phyloP scores from a whole-genome alignment of 1,140 invertebrate species.

The Euura saliciscinereae region DNA sequence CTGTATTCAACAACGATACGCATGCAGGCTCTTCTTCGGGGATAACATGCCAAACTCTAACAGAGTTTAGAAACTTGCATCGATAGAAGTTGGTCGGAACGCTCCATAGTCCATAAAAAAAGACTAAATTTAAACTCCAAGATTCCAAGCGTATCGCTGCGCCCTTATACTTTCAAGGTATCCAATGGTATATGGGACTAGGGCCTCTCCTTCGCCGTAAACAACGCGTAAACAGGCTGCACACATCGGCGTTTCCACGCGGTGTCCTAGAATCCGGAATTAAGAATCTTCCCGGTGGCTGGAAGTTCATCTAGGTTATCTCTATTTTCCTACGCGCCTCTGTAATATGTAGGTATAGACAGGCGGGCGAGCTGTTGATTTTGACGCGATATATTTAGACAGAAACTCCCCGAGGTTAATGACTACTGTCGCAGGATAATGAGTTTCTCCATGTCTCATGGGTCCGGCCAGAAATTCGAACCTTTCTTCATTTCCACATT shows the following conservation, averaged over 20 bases:
- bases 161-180: background rate
- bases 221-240: background rate
- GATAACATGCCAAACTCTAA: conserved; percentile 7
- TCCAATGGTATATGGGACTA: background rate
- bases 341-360: background rate
- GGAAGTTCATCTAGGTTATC: background rate
- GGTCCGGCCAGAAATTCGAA: background rate
- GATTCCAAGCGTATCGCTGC: background rate
- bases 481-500: no score
- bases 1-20: conserved; percentile 13
- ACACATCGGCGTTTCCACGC: no score
- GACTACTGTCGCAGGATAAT: conserved; percentile 11
- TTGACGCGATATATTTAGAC: conserved; percentile 10
- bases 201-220: background rate
- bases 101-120: background rate
- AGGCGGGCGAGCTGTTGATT: conserved; percentile 12
- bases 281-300: background rate
- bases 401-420: conserved; percentile 12
- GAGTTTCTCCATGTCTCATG: conserved; percentile 2
- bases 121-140: conserved; percentile 8
- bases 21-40: background rate
- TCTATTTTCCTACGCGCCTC: conserved; percentile 8
- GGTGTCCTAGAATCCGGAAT: background rate
- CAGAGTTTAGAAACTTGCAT: background rate
- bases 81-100: background rate